Evolutionary conservation across 2,797 vertebrate species (phyloP).

Genomic region (Urophycis tenuis): DNA sequence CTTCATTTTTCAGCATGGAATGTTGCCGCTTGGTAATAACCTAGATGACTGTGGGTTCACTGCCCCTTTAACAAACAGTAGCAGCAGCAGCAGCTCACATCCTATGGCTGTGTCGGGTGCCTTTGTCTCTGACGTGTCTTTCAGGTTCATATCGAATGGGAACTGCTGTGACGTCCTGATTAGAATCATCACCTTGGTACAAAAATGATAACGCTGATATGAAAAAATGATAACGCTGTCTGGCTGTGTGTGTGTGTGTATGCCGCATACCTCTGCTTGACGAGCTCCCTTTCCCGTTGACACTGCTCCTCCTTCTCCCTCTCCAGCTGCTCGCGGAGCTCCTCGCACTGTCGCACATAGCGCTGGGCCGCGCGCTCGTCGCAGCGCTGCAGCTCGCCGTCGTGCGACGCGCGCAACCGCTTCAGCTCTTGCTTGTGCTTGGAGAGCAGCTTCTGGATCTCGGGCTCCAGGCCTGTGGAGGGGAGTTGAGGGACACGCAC

Average conservation of each 20-base stretch:
- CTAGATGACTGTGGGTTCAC: too few species aligned
- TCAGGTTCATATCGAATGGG: too few species aligned
- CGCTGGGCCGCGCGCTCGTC: constrained; percentile 78
- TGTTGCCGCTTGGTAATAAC: too few species aligned
- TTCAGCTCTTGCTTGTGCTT: constrained; percentile 89
- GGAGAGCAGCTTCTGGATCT: constrained; percentile 90
- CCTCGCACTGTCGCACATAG: constrained; percentile 74
- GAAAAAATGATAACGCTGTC: too few species aligned
- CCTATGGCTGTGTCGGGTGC: too few species aligned
- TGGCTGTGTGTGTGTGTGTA: too few species aligned
- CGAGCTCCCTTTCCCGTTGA: constrained; percentile 77
- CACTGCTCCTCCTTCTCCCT: constrained; percentile 78
- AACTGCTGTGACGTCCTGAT: not conserved
- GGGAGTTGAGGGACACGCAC: not conserved
- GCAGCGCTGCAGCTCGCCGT: constrained; percentile 81
- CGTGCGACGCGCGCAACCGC: constrained; percentile 79
- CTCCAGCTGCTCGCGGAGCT: constrained; percentile 79
- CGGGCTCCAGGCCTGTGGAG: constrained; percentile 83
- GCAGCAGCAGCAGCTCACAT: too few species aligned
- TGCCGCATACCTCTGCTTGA: constrained; percentile 73
- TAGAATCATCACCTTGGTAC: too few species aligned
- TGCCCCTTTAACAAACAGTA: too few species aligned
- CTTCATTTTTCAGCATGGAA: too few species aligned
- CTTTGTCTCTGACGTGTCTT: too few species aligned
- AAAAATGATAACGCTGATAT: too few species aligned